Conservation (phyloP, 2,113 vertebrate genomes). For the Phylloscopus trochilus region DNA sequence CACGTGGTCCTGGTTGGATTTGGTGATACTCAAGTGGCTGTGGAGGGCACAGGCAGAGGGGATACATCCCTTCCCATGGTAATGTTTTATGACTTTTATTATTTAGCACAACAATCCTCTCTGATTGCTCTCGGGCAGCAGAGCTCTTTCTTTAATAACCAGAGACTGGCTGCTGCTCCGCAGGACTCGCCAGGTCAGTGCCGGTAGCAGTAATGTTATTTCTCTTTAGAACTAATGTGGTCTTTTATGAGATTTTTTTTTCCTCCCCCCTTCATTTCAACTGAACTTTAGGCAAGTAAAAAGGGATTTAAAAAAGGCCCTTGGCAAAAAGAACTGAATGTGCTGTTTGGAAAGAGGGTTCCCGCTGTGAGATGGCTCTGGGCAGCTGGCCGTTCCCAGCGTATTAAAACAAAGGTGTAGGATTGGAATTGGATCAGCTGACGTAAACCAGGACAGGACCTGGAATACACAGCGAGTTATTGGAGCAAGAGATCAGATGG, state of each 20-base stretch:
- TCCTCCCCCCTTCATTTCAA: neutral
- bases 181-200: slow-evolving; percentile 29
- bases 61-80: neutral
- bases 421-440: neutral
- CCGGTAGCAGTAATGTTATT: slow-evolving; percentile 22
- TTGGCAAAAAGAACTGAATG: slow-evolving; percentile 9
- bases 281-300: slow-evolving; percentile 45
- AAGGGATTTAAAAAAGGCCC: slow-evolving; percentile 26
- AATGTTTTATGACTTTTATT: slow-evolving; percentile 41
- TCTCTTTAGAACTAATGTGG: slow-evolving; percentile 52
- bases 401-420: neutral
- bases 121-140: slow-evolving; percentile 32
- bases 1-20: neutral
- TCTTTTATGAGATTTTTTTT: slow-evolving; percentile 45
- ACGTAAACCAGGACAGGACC: neutral
- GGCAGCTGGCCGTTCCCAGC: neutral
- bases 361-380: slow-evolving; percentile 19
- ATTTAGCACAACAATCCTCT: slow-evolving; percentile 33
- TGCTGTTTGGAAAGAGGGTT: slow-evolving; percentile 17
- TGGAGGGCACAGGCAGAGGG: neutral
- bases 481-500: neutral
- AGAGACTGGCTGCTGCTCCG: neutral
- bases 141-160: slow-evolving; percentile 59
- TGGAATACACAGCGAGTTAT: neutral
- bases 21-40: neutral